Percentiles rank a stretch among this genome's conserved stretches.
These are phyloP conservation scores for Rhinichthys klamathensis DNA, from an alignment of 2,113 vertebrate species.

Conservation along the genomic window DNA sequence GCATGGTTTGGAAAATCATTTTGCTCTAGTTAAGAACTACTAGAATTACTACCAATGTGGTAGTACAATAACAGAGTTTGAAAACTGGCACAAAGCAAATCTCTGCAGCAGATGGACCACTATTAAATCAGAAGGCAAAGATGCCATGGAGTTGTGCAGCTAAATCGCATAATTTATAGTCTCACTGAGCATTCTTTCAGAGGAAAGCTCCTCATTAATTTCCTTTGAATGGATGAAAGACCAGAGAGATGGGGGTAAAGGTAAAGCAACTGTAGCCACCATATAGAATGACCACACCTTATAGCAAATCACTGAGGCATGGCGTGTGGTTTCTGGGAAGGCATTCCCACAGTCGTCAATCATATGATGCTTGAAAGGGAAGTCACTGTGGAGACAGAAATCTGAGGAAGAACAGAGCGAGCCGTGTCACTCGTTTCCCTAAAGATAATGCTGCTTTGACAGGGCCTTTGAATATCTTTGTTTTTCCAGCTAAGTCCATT, in stretches of 20 bases:
- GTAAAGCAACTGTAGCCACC: conserved; percentile 36
- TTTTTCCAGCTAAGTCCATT: conserved; percentile 30
- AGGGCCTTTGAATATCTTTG: conserved; percentile 34
- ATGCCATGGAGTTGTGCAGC: conserved; percentile 16
- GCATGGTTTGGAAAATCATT: not conserved
- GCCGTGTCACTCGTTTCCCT: conserved; percentile 39
- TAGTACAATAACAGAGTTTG: conserved; percentile 26
- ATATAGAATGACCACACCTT: conserved; percentile 43
- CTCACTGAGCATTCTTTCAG: conserved; percentile 12
- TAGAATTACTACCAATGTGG: not conserved
- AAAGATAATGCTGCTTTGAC: conserved; percentile 39
- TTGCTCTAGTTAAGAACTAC: not conserved
- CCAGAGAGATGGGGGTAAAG: conserved; percentile 14
- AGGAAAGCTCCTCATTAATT: conserved; percentile 35
- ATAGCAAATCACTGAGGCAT: conserved; percentile 47
- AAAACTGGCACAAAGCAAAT: conserved; percentile 2
- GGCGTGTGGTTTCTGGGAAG: conserved; percentile 28
- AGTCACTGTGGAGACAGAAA: conserved; percentile 45
- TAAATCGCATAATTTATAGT: conserved; percentile 6
- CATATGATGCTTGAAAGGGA: conserved; percentile 37
- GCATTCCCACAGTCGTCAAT: conserved; percentile 45
- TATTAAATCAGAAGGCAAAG: conserved; percentile 35
- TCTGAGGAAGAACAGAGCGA: conserved; percentile 45
- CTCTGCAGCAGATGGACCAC: conserved; percentile 16
- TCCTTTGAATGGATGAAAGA: conserved; percentile 36